These are phyloP conservation scores for Bujurquina vittata DNA, from an alignment of 2,113 vertebrate genomes.

Conservation along the genomic window DNA sequence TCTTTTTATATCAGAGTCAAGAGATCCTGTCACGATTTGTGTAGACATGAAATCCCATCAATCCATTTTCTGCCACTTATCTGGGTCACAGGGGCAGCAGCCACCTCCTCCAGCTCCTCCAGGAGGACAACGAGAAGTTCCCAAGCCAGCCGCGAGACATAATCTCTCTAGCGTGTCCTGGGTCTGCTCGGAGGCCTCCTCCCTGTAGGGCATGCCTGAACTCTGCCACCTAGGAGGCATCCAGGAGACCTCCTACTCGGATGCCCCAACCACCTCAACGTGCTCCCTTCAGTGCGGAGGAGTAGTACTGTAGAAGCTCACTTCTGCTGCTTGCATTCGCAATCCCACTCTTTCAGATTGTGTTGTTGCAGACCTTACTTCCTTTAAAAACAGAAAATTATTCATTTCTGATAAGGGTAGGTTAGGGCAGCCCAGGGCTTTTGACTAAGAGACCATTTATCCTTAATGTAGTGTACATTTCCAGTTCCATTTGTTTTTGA, in stretches of 20 bases:
- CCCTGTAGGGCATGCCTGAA: background rate
- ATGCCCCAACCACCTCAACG: background rate
- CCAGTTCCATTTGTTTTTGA: background rate
- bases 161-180: background rate
- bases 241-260: background rate
- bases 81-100: background rate
- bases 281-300: background rate
- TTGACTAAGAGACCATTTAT: background rate
- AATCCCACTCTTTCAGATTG: background rate
- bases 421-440: background rate
- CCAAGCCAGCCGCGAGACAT: background rate
- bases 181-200: background rate
- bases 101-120: background rate
- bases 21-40: background rate
- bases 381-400: background rate
- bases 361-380: background rate
- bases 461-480: background rate
- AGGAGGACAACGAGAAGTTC: background rate
- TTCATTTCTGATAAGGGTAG: background rate
- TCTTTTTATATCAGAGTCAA: background rate
- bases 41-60: background rate
- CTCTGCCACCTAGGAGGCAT: background rate
- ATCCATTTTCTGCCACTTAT: background rate
- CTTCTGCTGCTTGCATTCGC: background rate
- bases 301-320: background rate